A percentile compares a stretch with the other conserved stretches of the same genome.
These are phyloP conservation scores for Orbicella faveolata DNA, from an alignment of 64 coral and sea anemone genomes.

Conservation along the genomic window DNA sequence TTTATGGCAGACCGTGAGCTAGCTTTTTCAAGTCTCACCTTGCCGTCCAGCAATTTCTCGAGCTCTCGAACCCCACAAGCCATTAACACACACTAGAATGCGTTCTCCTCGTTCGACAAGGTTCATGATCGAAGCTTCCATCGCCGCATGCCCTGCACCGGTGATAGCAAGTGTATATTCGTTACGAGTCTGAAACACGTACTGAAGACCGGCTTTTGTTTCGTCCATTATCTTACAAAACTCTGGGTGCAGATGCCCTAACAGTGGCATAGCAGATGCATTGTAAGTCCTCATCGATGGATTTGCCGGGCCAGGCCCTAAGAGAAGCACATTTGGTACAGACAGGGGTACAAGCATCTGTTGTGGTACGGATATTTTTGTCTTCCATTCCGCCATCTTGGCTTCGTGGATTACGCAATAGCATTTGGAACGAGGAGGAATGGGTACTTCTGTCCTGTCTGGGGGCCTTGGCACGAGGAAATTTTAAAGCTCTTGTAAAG, in stretches of 20 bases:
- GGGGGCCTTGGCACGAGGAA: too few relatives aligned
- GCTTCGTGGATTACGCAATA: background rate
- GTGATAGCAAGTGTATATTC: constrained; percentile 69
- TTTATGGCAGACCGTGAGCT: background rate
- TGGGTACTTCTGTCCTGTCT: background rate
- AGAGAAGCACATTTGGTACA: constrained; percentile 64
- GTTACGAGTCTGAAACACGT: constrained; percentile 92
- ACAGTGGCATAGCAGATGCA: constrained; percentile 76
- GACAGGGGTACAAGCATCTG: constrained; percentile 76
- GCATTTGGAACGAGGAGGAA: background rate
- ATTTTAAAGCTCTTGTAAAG: too few relatives aligned
- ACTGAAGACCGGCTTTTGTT: constrained; percentile 79
- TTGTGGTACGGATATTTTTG: constrained; percentile 51
- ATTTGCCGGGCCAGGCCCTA: constrained; percentile 94
- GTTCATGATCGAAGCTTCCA: constrained; percentile 97
- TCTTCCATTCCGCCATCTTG: constrained; percentile 35
- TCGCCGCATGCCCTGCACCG: constrained; percentile 86
- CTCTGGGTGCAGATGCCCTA: constrained; percentile 85
- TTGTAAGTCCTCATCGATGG: constrained; percentile 72
- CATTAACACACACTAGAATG: constrained; percentile 88
- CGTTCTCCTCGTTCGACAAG: constrained; percentile 85
- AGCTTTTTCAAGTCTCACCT: constrained; percentile 39
- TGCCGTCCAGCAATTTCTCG: constrained; percentile 74
- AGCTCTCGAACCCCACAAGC: constrained; percentile 91
- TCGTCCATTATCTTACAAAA: constrained; percentile 88